A percentile compares a stretch with the other conserved stretches of the same genome.
Evolutionary conservation across 2,797 vertebrate genomes (phyloP).

Genomic region (Orientallactaga sibirica): DNA sequence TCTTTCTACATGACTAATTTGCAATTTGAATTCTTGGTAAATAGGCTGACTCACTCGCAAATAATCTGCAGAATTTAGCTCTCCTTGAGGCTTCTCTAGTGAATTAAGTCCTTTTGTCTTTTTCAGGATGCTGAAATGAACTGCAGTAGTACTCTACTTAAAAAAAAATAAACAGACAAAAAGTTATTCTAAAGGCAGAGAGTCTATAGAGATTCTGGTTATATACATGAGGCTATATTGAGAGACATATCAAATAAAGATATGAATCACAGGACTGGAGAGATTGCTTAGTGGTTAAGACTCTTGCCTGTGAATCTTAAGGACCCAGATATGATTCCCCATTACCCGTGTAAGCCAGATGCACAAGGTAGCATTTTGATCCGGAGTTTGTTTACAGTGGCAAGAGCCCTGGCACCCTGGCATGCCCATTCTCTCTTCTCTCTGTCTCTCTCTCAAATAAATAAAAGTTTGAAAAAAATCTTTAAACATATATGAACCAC

Average conservation of each 20-base stretch:
- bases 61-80: conserved; percentile 84
- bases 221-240: background rate
- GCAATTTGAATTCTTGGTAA: conserved; percentile 85
- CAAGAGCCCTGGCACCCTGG: no score
- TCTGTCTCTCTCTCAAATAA: no score
- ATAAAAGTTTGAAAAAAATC: no score
- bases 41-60: conserved; percentile 86
- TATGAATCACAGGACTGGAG: background rate
- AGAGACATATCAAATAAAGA: background rate
- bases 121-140: conserved; percentile 79
- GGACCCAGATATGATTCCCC: no score
- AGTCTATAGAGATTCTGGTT: background rate
- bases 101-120: conserved; percentile 85
- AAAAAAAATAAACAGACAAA: conserved; percentile 7
- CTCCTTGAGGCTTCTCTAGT: conserved; percentile 78
- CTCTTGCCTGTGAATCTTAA: no score
- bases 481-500: background rate
- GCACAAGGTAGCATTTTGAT: no score
- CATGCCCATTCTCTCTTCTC: no score
- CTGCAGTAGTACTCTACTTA: conserved; percentile 70
- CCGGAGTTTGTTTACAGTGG: no score
- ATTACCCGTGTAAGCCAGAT: no score
- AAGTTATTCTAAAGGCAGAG: conserved; percentile 76
- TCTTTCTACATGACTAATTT: conserved; percentile 86
- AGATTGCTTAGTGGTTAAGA: no score